A percentile compares a stretch with the other conserved stretches of the same genome.
phyloP scores from a whole-genome alignment of 92 coral and sea anemone genomes.

The Siderastrea radians region DNA sequence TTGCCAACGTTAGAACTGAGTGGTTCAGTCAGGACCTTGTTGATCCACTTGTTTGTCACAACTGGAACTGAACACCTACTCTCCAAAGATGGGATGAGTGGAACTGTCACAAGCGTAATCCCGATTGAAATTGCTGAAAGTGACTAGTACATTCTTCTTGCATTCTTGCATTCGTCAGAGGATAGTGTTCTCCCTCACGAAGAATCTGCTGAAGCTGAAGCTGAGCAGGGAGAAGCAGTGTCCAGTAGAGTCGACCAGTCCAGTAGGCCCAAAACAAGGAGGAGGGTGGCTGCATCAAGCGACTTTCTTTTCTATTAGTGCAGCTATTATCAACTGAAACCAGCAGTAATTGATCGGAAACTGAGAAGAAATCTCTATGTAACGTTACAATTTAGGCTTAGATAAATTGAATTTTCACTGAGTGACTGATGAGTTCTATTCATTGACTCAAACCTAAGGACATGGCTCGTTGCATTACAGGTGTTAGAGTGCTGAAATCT shows the following conservation, averaged over 20 bases:
- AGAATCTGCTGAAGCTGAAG: conserved; percentile 3
- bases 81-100: conserved; percentile 6
- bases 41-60: conserved; percentile 1
- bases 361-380: neutral
- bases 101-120: conserved; percentile 1
- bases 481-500: conserved; percentile 4
- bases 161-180: conserved; percentile 4
- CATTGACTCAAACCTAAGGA: neutral
- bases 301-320: conserved; percentile 2
- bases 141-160: neutral
- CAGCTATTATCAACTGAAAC: neutral
- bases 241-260: conserved; percentile 12
- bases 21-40: conserved; percentile 25
- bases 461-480: conserved; percentile 2
- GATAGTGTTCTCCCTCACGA: conserved; percentile 3
- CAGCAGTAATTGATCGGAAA: conserved; percentile 9
- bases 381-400: neutral
- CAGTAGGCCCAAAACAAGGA: conserved; percentile 1
- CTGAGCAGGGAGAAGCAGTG: neutral
- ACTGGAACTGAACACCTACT: conserved; percentile 8
- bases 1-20: conserved; percentile 1
- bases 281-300: neutral
- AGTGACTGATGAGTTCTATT: neutral
- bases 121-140: neutral
- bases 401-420: neutral